Evolutionary conservation across 2,113 vertebrate species (phyloP), one percentile per base, ranked within the genome.

Genomic region (Todiramphus saurophagus): DNA sequence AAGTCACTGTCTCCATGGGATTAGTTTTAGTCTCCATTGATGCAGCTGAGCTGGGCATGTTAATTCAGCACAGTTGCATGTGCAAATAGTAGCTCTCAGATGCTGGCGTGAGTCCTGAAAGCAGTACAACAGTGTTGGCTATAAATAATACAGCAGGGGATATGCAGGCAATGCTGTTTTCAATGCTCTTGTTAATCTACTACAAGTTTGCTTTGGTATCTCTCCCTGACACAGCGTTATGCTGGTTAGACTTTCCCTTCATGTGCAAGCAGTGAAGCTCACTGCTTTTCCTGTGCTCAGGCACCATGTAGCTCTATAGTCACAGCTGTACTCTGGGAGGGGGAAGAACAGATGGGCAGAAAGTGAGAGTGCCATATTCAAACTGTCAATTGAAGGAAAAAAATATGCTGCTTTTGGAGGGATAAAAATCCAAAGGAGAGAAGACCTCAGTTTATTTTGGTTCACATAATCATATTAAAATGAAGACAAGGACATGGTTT

Each of bases 141-240:
- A 46, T 75, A 87, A 94, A 82, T 75, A 92, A 90, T 75, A 70
- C 76, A 92, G 31, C 60, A 56, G 77, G 17, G 73, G 75, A 77
- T 80, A 74, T 33, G 41, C 41, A 83, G 59, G 46, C 51, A 81
- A 51, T 39, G 46, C 27, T 92, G 73, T 77, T 92, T 92, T 74
- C 76, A 70, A 28, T 92, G 37, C 23, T 75, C 50, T 13, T 28
- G 31, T 73, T 93, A 95, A 92, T 92, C 46, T 76, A 25, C 74
- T 90, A 77, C 80, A 93, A 77, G 46, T 90, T 95, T 94, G 76
- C 86, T 90, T 92, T 93, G 50, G 51, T 92, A 88, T 90, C 83
- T 96, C 67, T 95, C 31, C 16, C 76, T 86, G 72, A 86, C 76
- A 86, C 55, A 60, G 35, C 1, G 2, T 89, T 80, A 16, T 35